A percentile compares a stretch with the other conserved stretches of the same genome.
phyloP scores from a whole-genome alignment of 2,888 invertebrate species.

The Eupithecia tripunctaria region DNA sequence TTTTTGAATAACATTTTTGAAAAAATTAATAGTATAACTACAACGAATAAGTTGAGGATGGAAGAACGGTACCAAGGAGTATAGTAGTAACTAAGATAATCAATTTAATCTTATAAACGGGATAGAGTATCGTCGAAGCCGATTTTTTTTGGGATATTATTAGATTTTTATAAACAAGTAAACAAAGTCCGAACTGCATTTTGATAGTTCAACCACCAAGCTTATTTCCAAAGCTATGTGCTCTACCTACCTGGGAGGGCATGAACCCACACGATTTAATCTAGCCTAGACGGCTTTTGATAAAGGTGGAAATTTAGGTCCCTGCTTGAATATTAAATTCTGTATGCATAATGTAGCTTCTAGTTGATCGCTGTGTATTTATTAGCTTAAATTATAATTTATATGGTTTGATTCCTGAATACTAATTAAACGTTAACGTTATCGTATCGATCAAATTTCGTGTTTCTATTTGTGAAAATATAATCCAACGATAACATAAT shows the following conservation, averaged over 20 bases:
- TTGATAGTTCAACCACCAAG: not conserved
- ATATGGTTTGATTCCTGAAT: not conserved
- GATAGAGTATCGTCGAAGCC: too few relatives aligned
- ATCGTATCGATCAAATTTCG: not conserved
- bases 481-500: not conserved
- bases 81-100: too few relatives aligned
- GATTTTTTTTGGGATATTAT: too few relatives aligned
- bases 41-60: too few relatives aligned
- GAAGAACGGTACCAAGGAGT: too few relatives aligned
- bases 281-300: conserved; percentile 36
- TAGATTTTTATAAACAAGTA: too few relatives aligned
- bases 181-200: not conserved
- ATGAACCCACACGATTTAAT: conserved; percentile 31
- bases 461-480: not conserved
- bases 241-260: not conserved
- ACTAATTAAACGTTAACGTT: not conserved
- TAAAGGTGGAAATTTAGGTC: conserved; percentile 36
- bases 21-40: too few relatives aligned
- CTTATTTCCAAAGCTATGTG: not conserved
- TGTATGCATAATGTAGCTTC: conserved; percentile 24
- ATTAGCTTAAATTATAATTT: conserved; percentile 10
- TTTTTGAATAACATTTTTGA: too few relatives aligned
- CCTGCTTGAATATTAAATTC: conserved; percentile 35
- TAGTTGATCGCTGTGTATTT: conserved; percentile 20
- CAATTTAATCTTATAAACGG: too few relatives aligned